A percentile compares a stretch with the other conserved stretches of the same genome.
Conservation (phyloP, 2,797 vertebrate species). For the Pangasius sanitwongsei region DNA sequence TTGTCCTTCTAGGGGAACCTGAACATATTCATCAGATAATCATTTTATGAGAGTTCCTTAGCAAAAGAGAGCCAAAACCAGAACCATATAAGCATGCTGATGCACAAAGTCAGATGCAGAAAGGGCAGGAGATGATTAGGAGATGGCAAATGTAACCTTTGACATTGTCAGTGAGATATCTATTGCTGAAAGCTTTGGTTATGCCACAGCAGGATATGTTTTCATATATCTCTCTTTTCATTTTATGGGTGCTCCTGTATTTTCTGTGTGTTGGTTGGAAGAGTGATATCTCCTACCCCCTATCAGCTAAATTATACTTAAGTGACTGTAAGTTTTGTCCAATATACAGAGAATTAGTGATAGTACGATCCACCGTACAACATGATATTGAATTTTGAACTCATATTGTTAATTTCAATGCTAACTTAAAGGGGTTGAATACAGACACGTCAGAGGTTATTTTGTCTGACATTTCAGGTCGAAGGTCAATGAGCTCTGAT, state of each 20-base stretch:
- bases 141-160: not conserved
- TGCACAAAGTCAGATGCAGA: not conserved
- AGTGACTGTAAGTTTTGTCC: not conserved
- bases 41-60: not conserved
- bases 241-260: not conserved
- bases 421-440: not conserved
- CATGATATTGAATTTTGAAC: not conserved
- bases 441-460: not conserved
- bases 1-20: not conserved
- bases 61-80: not conserved
- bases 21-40: not conserved
- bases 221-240: not conserved
- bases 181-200: not conserved
- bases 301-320: not conserved
- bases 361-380: not conserved
- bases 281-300: not conserved
- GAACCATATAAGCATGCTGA: not conserved
- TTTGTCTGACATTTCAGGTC: not conserved
- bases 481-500: constrained; percentile 9
- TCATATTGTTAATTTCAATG: not conserved
- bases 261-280: not conserved
- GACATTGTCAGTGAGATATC: not conserved
- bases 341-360: not conserved
- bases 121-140: not conserved
- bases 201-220: not conserved